Evolutionary conservation across 2,113 vertebrate species (phyloP).

Genomic region (Tachysurus fulvidraco): DNA sequence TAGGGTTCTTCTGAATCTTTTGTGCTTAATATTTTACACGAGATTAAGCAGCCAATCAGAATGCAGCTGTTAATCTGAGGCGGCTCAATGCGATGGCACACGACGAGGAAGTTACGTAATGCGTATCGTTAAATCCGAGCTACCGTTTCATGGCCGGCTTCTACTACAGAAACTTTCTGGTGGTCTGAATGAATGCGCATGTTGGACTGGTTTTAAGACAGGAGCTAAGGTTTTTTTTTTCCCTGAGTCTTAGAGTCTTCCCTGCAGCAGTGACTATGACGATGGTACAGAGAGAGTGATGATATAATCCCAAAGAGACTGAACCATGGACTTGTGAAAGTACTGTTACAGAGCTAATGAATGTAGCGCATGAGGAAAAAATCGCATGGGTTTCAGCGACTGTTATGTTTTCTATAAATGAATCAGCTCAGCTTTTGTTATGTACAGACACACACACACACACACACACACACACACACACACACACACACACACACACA

Average conservation of each 20-base stretch:
- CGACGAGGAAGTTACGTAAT: conserved; percentile 15
- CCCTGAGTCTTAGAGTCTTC: neutral
- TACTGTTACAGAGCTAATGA: neutral
- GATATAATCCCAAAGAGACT: neutral
- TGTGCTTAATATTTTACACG: neutral
- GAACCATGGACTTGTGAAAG: neutral
- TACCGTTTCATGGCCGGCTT: conserved; percentile 29
- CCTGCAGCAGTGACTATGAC: neutral
- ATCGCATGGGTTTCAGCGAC: neutral
- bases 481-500: neutral
- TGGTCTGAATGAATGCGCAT: neutral
- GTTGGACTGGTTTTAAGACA: neutral
- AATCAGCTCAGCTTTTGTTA: neutral
- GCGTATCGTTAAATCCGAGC: neutral
- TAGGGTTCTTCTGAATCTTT: neutral
- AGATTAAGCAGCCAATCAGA: conserved; percentile 16
- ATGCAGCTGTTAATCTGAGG: conserved; percentile 19
- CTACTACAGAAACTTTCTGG: conserved; percentile 24
- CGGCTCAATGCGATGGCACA: conserved; percentile 16
- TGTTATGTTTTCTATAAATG: neutral
- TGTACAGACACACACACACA: too few relatives aligned
- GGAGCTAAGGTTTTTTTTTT: neutral
- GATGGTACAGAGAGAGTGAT: neutral
- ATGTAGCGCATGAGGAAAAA: neutral
- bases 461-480: neutral